These are phyloP conservation scores for Lagodon rhomboides DNA, from an alignment of 2,797 vertebrate species.

Conservation along the genomic window DNA sequence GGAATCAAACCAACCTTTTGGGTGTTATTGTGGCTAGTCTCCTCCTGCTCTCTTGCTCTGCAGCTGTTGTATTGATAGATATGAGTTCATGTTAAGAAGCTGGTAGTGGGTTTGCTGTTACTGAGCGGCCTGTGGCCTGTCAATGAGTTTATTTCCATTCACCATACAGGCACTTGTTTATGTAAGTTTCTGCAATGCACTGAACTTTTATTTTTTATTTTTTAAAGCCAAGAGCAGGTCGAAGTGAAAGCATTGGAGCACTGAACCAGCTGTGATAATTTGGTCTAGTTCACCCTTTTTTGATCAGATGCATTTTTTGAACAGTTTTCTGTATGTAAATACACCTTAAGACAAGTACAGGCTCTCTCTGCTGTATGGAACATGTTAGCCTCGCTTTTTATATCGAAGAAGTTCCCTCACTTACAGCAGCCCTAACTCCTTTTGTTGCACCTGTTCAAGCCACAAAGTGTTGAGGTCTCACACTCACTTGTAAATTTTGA, in stretches of 20 bases:
- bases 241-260: conserved; percentile 71
- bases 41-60: conserved; percentile 53
- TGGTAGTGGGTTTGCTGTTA: conserved; percentile 50
- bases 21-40: conserved; percentile 53
- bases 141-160: conserved; percentile 52
- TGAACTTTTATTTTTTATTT: conserved; percentile 69
- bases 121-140: conserved; percentile 55
- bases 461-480: conserved; percentile 62
- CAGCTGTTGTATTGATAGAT: conserved; percentile 39
- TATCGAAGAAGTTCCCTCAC: conserved; percentile 57
- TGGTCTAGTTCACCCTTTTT: conserved; percentile 84
- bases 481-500: conserved; percentile 76
- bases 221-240: conserved; percentile 57
- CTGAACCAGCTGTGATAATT: conserved; percentile 81
- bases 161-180: conserved; percentile 64
- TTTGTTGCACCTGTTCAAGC: conserved; percentile 58
- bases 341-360: conserved; percentile 66
- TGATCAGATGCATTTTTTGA: conserved; percentile 66
- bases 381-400: conserved; percentile 79
- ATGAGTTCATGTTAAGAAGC: conserved; percentile 46
- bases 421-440: conserved; percentile 49
- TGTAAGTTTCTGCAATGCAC: conserved; percentile 82
- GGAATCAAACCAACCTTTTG: conserved; percentile 18
- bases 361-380: conserved; percentile 77
- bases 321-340: conserved; percentile 68